Conservation (phyloP, 2,113 vertebrate genomes). For the Phylloscopus trochiloides region DNA sequence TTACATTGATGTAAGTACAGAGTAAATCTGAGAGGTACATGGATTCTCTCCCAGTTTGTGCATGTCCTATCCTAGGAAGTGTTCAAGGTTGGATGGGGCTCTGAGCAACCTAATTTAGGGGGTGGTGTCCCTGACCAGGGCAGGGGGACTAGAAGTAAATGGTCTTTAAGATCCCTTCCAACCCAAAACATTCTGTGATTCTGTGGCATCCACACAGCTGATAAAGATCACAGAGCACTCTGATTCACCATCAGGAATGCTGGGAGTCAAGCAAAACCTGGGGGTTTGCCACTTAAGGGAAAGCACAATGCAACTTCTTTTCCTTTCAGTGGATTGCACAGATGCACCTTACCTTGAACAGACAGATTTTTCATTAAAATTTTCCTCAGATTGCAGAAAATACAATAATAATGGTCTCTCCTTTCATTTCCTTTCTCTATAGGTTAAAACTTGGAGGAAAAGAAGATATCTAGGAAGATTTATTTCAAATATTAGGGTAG, state of each 20-base stretch:
- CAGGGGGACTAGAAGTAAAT: background rate
- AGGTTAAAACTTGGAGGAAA: background rate
- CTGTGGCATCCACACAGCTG: background rate
- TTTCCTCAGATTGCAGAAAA: background rate
- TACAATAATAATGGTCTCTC: background rate
- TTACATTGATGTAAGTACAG: background rate
- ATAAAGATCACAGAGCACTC: background rate
- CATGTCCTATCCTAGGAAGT: background rate
- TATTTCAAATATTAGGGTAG: background rate
- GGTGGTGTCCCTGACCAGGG: background rate
- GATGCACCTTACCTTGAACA: background rate
- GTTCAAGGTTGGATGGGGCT: background rate
- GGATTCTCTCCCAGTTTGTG: background rate
- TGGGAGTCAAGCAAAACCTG: background rate
- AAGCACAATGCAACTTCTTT: background rate
- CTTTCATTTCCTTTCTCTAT: background rate
- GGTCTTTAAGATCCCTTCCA: background rate
- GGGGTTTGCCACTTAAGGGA: accelerated
- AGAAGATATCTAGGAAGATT: background rate
- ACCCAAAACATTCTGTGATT: background rate
- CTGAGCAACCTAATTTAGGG: background rate
- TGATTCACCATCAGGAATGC: background rate
- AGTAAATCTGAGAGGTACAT: background rate
- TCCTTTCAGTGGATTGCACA: background rate
- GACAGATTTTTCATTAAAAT: background rate